Evolutionary conservation across 2,888 invertebrate genomes (phyloP).

Genomic region (Synanthedon myopaeformis): DNA sequence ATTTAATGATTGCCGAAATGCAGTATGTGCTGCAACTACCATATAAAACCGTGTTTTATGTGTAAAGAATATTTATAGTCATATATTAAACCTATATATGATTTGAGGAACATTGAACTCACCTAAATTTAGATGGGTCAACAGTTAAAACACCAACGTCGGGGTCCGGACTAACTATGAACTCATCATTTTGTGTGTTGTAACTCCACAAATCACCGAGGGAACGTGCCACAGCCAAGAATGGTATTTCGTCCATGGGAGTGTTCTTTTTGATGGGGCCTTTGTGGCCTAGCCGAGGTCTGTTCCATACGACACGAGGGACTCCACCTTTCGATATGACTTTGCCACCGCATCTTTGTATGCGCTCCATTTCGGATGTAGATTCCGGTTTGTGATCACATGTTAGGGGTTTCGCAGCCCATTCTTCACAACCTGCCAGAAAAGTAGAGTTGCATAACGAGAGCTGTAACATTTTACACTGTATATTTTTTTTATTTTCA

Average conservation of each 20-base stretch:
- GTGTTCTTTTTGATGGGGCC: slow-evolving; percentile 93
- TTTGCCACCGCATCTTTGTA: slow-evolving; percentile 85
- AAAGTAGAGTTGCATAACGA: too few relatives aligned
- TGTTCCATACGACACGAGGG: slow-evolving; percentile 96
- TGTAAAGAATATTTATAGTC: too few relatives aligned
- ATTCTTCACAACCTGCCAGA: slow-evolving; percentile 70
- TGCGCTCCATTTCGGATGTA: slow-evolving; percentile 83
- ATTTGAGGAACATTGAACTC: slow-evolving; percentile 8
- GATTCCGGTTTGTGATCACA: slow-evolving; percentile 97
- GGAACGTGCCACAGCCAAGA: slow-evolving; percentile 95
- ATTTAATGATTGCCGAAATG: too few relatives aligned
- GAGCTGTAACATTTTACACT: too few relatives aligned
- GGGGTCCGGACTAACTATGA: slow-evolving; percentile 97
- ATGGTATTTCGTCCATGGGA: slow-evolving; percentile 93
- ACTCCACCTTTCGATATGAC: slow-evolving; percentile 82
- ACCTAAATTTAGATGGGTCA: slow-evolving; percentile 79
- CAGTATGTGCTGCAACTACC: too few relatives aligned
- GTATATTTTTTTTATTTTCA: too few relatives aligned
- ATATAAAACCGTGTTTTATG: too few relatives aligned
- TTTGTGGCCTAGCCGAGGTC: slow-evolving; percentile 81
- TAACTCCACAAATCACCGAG: slow-evolving; percentile 98
- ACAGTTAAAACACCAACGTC: slow-evolving; percentile 90
- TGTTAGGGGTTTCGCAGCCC: slow-evolving; percentile 86
- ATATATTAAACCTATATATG: too few relatives aligned
- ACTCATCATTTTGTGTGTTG: slow-evolving; percentile 89